phyloP scores from a whole-genome alignment of 1,140 invertebrate genomes.

The Acyrthosiphon pisum region DNA sequence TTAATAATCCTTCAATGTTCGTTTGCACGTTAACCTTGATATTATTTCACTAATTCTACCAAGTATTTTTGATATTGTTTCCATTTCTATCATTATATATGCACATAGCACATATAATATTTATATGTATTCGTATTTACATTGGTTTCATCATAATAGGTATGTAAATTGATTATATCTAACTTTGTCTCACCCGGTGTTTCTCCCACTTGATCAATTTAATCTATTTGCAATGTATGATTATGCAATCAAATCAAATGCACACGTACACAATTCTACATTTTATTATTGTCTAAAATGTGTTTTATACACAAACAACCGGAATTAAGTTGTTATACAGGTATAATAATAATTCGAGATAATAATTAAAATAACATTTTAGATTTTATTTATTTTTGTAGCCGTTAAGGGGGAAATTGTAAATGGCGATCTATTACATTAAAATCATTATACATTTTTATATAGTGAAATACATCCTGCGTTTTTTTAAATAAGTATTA shows the following conservation, averaged over 20 bases:
- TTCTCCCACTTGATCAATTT: not conserved
- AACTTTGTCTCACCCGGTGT: not conserved
- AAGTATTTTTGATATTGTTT: not conserved
- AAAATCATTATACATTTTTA: not conserved
- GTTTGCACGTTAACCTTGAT: constrained; percentile 3
- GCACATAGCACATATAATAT: not conserved
- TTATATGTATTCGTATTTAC: not conserved
- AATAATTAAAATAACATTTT: not conserved
- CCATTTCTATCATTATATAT: not conserved
- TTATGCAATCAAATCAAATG: constrained; percentile 41
- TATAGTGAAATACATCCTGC: not conserved
- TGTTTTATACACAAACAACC: not conserved
- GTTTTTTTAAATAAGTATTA: not conserved
- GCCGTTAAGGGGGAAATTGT: not conserved
- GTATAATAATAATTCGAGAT: not conserved
- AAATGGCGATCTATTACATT: not conserved
- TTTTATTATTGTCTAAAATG: constrained; percentile 9
- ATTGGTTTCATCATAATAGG: not conserved
- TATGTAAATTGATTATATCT: constrained; percentile 25
- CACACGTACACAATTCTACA: not conserved
- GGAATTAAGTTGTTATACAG: not conserved
- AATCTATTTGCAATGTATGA: constrained; percentile 20
- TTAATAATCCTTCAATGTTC: not conserved
- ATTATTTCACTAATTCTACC: constrained; percentile 25
- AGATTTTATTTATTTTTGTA: not conserved